phyloP scores from a whole-genome alignment of 2,113 vertebrate species.

The Scomber scombrus region DNA sequence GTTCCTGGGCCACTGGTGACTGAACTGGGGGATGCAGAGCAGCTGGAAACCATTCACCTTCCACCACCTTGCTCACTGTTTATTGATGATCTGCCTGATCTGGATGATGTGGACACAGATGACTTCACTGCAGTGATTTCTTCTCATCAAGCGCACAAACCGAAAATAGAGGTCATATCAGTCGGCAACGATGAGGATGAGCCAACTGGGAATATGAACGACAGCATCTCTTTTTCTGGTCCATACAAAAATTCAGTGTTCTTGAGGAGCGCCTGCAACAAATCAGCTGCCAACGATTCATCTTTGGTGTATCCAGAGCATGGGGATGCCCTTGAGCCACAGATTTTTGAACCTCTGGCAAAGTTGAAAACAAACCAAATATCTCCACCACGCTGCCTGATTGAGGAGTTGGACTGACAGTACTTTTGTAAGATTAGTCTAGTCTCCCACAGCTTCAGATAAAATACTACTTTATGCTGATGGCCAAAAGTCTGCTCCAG shows the following conservation, averaged over 20 bases:
- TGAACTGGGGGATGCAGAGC: slow-evolving; percentile 67
- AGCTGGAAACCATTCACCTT: slow-evolving; percentile 64
- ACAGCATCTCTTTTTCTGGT: not conserved
- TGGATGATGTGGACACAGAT: slow-evolving; percentile 86
- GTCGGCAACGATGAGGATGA: slow-evolving; percentile 64
- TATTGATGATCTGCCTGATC: slow-evolving; percentile 90
- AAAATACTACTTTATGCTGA: not conserved
- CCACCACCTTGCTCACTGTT: slow-evolving; percentile 52
- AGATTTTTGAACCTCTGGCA: not conserved
- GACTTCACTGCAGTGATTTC: slow-evolving; percentile 40
- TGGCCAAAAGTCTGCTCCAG: not conserved
- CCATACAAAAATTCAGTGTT: slow-evolving; percentile 34
- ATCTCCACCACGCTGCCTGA: slow-evolving; percentile 48
- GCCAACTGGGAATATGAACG: not conserved
- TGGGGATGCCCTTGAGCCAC: not conserved
- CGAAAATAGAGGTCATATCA: slow-evolving; percentile 87
- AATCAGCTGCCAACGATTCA: slow-evolving; percentile 8
- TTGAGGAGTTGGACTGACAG: slow-evolving; percentile 79
- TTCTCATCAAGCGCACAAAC: slow-evolving; percentile 71
- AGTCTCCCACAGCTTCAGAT: not conserved
- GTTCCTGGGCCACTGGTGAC: slow-evolving; percentile 51
- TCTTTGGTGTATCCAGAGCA: slow-evolving; percentile 43
- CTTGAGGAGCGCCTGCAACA: slow-evolving; percentile 9
- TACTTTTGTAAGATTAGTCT: not conserved
- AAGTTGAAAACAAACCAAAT: slow-evolving; percentile 22